Evolutionary conservation across 2,888 invertebrate genomes (phyloP).

Genomic region (Dasysyrphus tricinctus): DNA sequence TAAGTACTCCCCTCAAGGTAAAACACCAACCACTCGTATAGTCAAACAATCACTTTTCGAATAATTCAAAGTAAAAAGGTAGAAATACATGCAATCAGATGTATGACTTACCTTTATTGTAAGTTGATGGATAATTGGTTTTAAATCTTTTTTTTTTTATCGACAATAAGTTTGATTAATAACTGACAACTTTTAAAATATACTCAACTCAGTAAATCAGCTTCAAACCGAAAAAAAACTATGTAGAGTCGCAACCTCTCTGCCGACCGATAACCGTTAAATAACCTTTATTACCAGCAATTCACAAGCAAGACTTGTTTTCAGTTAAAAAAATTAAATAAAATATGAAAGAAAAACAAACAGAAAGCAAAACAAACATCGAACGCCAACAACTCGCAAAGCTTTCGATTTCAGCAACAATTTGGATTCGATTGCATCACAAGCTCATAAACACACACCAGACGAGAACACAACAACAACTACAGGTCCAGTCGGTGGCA

Average conservation of each 20-base stretch:
- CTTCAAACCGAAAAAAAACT: neutral
- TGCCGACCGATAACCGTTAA: constrained; percentile 48
- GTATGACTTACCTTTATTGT: constrained; percentile 28
- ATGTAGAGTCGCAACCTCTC: neutral
- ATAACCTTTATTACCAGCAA: constrained; percentile 50
- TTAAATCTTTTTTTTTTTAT: neutral
- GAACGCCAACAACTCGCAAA: constrained; percentile 32
- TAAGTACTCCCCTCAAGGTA: constrained; percentile 32
- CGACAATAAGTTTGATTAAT: neutral
- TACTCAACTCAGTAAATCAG: neutral
- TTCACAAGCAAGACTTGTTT: constrained; percentile 51
- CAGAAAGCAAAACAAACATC: constrained; percentile 49
- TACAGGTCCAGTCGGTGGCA: constrained; percentile 42
- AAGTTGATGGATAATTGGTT: neutral
- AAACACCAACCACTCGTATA: neutral
- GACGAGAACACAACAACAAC: constrained; percentile 7
- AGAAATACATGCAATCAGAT: neutral
- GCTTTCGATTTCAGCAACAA: constrained; percentile 68
- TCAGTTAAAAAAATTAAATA: no score
- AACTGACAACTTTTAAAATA: neutral
- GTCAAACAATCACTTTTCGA: constrained; percentile 12
- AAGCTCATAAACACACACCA: constrained; percentile 46
- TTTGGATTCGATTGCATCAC: constrained; percentile 60
- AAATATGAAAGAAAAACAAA: constrained; percentile 33
- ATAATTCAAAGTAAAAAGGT: constrained; percentile 3